Conservation (phyloP, 2,113 vertebrate species). For the Heloderma charlesbogerti region DNA sequence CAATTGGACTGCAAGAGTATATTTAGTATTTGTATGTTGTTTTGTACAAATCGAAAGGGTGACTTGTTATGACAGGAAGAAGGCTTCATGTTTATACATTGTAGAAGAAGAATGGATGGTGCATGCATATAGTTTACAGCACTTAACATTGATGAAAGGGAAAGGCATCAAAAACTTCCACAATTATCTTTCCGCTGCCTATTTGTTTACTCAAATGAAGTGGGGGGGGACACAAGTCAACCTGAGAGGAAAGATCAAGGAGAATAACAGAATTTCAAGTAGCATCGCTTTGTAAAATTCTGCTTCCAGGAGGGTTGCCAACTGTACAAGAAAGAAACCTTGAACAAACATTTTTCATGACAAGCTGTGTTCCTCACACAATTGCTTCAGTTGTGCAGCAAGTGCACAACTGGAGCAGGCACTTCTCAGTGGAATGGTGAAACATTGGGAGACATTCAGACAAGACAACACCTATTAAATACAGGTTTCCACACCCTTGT, state of each 20-base stretch:
- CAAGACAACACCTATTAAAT: background rate
- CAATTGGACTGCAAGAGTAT: slow-evolving; percentile 75
- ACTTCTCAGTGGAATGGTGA: background rate
- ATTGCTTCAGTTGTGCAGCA: background rate
- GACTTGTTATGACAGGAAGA: slow-evolving; percentile 79
- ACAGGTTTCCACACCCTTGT: background rate
- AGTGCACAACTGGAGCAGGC: background rate
- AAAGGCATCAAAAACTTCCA: slow-evolving; percentile 51
- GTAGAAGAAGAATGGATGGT: slow-evolving; percentile 54
- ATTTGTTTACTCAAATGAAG: slow-evolving; percentile 59
- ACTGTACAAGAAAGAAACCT: slow-evolving; percentile 2
- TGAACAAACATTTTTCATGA: background rate
- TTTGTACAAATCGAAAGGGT: slow-evolving; percentile 74
- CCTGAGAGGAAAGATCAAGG: slow-evolving; percentile 22
- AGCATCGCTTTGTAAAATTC: slow-evolving; percentile 42
- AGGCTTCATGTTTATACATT: slow-evolving; percentile 76
- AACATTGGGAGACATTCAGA: background rate
- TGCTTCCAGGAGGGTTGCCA: slow-evolving; percentile 35
- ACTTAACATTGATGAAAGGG: slow-evolving; percentile 55
- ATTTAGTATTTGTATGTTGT: slow-evolving; percentile 76
- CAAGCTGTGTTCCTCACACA: background rate
- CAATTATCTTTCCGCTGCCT: slow-evolving; percentile 36
- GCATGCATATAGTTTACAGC: slow-evolving; percentile 53
- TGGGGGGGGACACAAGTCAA: slow-evolving; percentile 52
- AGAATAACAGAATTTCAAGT: slow-evolving; percentile 43